Conservation (phyloP, 2,797 vertebrate genomes). For the Bufotes viridis region DNA sequence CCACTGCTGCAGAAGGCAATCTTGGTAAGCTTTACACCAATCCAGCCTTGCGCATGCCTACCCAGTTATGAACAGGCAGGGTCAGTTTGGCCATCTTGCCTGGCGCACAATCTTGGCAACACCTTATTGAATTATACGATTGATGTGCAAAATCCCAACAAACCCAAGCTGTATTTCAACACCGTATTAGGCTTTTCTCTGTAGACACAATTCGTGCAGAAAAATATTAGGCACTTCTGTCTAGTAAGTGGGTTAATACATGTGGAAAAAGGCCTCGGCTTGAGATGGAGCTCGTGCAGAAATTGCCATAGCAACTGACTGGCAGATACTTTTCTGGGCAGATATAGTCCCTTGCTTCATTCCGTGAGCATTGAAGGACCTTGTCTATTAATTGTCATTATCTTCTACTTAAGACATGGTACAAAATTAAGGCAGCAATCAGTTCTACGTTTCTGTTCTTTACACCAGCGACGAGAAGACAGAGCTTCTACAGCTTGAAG, state of each 20-base stretch:
- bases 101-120: background rate
- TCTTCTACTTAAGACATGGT: background rate
- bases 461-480: background rate
- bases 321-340: slow-evolving; percentile 24
- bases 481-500: background rate
- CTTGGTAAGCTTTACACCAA: background rate
- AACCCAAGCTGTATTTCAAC: background rate
- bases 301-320: slow-evolving; percentile 51
- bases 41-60: background rate
- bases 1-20: too few relatives aligned
- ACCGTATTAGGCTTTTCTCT: background rate
- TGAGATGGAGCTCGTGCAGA: slow-evolving; percentile 13
- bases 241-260: slow-evolving; percentile 39
- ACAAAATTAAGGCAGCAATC: background rate
- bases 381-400: slow-evolving; percentile 25
- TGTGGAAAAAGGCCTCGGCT: background rate
- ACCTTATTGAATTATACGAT: background rate
- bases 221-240: background rate
- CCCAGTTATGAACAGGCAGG: background rate
- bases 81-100: background rate
- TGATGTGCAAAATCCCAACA: background rate
- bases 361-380: slow-evolving; percentile 24
- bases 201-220: background rate
- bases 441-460: background rate
- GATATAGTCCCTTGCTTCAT: slow-evolving; percentile 9